A percentile compares a stretch with the other conserved stretches of the same genome.
Conservation (phyloP, 2,888 invertebrate genomes). For the Rhopalosiphum nymphaeae region DNA sequence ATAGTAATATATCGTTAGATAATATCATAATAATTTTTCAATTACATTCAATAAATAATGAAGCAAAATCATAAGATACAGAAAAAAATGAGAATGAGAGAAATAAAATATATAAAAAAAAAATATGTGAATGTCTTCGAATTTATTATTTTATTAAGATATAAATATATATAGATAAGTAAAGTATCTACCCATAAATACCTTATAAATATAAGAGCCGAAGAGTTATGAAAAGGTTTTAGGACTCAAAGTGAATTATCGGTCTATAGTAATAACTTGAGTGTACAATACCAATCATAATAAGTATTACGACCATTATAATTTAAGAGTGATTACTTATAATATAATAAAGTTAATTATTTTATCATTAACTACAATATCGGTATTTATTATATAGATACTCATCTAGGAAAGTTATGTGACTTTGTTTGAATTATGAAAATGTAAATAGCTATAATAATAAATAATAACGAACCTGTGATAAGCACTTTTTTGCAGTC, state of each 20-base stretch:
- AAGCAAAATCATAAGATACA: not conserved
- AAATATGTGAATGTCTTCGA: not conserved
- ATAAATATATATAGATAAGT: not conserved
- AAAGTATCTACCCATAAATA: not conserved
- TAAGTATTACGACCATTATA: not conserved
- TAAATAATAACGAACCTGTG: not conserved
- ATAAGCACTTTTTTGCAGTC: not conserved
- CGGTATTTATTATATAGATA: not conserved
- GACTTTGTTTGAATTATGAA: not conserved
- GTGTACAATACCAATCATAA: not conserved
- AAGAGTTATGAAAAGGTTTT: not conserved
- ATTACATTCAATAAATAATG: not conserved
- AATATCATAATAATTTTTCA: not conserved
- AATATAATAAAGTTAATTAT: not conserved
- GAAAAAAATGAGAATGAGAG: not conserved
- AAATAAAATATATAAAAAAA: not conserved
- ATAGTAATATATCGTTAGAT: not conserved
- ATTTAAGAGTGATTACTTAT: slow-evolving; percentile 1
- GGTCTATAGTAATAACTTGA: not conserved
- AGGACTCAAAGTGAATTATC: not conserved
- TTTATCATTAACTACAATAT: not conserved
- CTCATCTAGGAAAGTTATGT: not conserved
- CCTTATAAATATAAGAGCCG: not conserved
- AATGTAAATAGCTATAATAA: not conserved
- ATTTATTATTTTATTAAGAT: slow-evolving; percentile 24